phyloP scores from a whole-genome alignment of 2,888 invertebrate genomes.

The Ophioninae sp. region DNA sequence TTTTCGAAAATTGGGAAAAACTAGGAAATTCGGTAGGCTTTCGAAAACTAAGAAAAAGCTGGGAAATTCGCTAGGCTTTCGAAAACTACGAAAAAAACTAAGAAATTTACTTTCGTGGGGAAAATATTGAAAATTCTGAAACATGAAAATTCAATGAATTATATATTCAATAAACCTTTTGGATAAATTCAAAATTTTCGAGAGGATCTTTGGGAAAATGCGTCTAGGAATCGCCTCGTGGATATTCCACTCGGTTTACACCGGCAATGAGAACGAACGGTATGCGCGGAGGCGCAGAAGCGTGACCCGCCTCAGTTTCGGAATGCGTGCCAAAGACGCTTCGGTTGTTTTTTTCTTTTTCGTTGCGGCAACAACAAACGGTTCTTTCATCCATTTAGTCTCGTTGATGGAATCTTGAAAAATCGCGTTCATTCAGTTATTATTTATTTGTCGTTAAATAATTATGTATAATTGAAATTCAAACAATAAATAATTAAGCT shows the following conservation, averaged over 20 bases:
- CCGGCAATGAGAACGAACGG: constrained; percentile 58
- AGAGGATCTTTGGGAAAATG: constrained; percentile 22
- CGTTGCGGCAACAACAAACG: constrained; percentile 62
- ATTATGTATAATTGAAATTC: background rate
- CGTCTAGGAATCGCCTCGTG: constrained; percentile 6
- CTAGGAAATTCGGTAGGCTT: too few relatives aligned
- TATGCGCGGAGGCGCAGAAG: constrained; percentile 64
- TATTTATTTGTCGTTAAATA: background rate
- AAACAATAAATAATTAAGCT: background rate
- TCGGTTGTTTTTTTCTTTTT: constrained; percentile 55
- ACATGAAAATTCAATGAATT: too few relatives aligned
- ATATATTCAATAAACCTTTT: too few relatives aligned
- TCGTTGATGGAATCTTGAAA: background rate
- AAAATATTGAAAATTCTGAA: too few relatives aligned
- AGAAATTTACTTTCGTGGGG: too few relatives aligned
- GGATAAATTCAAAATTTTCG: background rate
- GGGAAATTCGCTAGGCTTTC: too few relatives aligned
- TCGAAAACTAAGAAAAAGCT: too few relatives aligned
- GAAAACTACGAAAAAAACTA: too few relatives aligned
- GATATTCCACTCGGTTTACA: constrained; percentile 19
- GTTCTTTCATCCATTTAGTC: constrained; percentile 58
- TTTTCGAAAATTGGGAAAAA: too few relatives aligned
- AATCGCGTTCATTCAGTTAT: background rate
- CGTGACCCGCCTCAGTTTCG: constrained; percentile 67
- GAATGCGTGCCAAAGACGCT: constrained; percentile 71